Percentiles rank a stretch among this genome's conserved stretches.
Conservation (phyloP, 2,797 vertebrate species). For the Simalia tracyae region DNA sequence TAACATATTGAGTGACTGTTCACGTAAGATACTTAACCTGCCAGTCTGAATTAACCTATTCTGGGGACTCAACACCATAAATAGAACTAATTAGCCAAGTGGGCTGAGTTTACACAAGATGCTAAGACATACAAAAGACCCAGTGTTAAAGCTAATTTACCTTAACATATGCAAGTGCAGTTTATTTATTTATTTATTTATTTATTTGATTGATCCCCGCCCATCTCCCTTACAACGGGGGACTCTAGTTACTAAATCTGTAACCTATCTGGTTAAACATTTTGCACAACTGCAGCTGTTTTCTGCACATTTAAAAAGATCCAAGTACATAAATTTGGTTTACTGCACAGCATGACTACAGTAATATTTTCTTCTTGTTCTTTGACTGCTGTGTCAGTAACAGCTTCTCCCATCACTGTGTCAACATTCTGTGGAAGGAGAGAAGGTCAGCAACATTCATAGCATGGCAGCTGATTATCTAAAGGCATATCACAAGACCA, state of each 20-base stretch:
- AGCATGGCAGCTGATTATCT: conserved; percentile 12
- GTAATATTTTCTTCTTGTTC: conserved; percentile 4
- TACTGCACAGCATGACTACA: not conserved
- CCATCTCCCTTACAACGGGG: too few relatives aligned
- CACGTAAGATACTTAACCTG: not conserved
- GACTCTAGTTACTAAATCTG: not conserved
- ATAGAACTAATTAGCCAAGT: not conserved
- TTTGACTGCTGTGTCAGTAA: conserved; percentile 7
- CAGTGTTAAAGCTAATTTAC: not conserved
- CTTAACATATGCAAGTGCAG: not conserved
- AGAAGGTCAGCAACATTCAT: not conserved
- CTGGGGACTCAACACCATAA: not conserved
- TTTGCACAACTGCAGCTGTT: not conserved
- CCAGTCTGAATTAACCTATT: not conserved
- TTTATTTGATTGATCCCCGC: too few relatives aligned
- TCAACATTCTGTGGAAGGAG: conserved; percentile 21
- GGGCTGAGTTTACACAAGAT: not conserved
- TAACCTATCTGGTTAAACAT: not conserved
- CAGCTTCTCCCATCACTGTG: conserved; percentile 34
- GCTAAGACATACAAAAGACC: not conserved
- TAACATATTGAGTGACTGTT: not conserved
- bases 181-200: too few relatives aligned
- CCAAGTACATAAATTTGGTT: not conserved
- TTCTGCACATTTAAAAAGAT: not conserved
- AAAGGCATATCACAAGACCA: conserved; percentile 9